Conservation (phyloP, 2,113 vertebrate species). For the Guaruba guarouba region DNA sequence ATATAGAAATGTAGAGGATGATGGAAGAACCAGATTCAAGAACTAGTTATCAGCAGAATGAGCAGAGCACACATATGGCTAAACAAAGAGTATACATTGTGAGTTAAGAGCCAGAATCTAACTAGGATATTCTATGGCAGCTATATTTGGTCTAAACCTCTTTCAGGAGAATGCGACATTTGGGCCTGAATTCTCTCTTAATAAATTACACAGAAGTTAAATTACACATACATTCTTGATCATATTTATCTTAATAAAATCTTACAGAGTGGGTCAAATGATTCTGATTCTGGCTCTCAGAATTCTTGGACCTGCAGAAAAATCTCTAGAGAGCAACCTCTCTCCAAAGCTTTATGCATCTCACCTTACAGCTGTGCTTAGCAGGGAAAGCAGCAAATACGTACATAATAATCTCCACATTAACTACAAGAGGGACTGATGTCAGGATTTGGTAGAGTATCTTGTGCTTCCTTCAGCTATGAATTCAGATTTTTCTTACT, state of each 20-base stretch:
- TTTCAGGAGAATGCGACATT: neutral
- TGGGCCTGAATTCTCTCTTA: neutral
- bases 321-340: neutral
- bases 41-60: neutral
- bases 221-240: neutral
- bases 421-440: neutral
- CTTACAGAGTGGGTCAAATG: neutral
- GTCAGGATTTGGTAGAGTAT: neutral
- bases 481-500: neutral
- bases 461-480: neutral
- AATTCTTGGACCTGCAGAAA: neutral
- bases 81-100: neutral
- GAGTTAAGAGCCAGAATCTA: neutral
- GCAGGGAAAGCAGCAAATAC: neutral
- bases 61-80: neutral
- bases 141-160: neutral
- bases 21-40: neutral
- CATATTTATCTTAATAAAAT: neutral
- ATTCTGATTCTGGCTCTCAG: neutral
- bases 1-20: neutral
- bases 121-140: neutral
- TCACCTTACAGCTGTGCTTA: neutral
- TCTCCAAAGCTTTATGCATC: neutral
- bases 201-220: neutral
- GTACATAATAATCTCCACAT: fast-evolving